Percentiles rank a stretch among this genome's conserved stretches.
phyloP scores from a whole-genome alignment of 2,113 vertebrate species.

The Anhinga anhinga region DNA sequence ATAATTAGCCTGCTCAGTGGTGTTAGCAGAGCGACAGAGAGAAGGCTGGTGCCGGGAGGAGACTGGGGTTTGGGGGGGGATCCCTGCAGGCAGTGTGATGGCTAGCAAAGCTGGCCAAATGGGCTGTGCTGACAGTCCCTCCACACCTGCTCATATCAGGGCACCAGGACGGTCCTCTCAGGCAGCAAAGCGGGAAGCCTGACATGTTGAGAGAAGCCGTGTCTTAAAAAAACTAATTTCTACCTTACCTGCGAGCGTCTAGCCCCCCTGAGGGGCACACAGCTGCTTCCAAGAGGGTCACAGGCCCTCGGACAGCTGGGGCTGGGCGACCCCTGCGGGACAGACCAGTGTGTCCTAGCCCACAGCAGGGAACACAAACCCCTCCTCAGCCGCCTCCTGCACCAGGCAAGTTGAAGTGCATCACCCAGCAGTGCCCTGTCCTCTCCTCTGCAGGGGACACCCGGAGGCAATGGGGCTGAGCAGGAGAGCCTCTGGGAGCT shows the following conservation, averaged over 20 bases:
- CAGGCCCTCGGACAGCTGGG: not conserved
- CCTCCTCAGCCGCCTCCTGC: not conserved
- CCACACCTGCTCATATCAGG: accelerated
- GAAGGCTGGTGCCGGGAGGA: not conserved
- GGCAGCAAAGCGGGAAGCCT: not conserved
- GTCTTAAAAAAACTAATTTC: not conserved
- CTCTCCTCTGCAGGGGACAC: not conserved
- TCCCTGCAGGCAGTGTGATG: not conserved
- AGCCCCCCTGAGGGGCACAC: not conserved
- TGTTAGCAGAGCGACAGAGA: not conserved
- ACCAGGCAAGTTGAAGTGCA: not conserved
- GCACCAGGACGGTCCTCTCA: not conserved
- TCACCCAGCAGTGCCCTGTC: no score
- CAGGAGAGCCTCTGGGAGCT: not conserved
- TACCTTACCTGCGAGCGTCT: not conserved
- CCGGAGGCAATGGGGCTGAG: not conserved
- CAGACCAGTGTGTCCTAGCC: not conserved
- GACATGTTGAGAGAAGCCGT: not conserved
- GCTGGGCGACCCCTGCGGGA: not conserved
- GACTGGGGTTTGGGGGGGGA: not conserved
- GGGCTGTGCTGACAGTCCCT: not conserved
- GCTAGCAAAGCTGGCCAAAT: not conserved
- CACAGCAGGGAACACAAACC: not conserved
- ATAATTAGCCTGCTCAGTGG: not conserved
- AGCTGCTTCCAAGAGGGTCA: not conserved